These are phyloP conservation scores for Chironomus tepperi DNA, from an alignment of 1,140 invertebrate genomes.

Conservation along the genomic window DNA sequence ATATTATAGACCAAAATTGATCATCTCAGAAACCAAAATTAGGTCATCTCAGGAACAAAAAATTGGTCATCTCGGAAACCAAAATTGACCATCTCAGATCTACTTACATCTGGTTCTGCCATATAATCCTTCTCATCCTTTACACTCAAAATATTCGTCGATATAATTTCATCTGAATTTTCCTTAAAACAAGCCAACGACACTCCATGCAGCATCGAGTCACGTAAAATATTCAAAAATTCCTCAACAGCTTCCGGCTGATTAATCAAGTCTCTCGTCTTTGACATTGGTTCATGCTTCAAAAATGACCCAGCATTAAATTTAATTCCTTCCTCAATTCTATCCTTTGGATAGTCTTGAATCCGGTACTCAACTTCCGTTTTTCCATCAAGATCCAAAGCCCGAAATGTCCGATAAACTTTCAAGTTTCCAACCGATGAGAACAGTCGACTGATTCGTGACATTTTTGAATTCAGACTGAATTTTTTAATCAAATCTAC, in stretches of 20 bases:
- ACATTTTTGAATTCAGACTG: not conserved
- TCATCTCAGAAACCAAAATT: no score
- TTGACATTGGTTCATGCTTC: not conserved
- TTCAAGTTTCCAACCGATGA: not conserved
- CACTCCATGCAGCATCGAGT: not conserved
- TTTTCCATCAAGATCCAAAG: not conserved
- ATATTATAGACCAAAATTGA: no score
- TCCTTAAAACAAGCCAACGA: not conserved
- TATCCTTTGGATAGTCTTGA: not conserved
- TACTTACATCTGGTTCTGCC: not conserved
- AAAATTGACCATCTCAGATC: no score
- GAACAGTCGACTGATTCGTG: not conserved
- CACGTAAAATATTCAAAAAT: not conserved
- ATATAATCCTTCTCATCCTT: not conserved
- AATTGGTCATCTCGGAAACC: no score
- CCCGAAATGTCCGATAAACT: not conserved
- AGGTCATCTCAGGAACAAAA: no score
- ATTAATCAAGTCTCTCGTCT: not conserved
- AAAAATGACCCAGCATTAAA: not conserved
- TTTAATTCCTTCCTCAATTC: not conserved
- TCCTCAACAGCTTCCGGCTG: not conserved
- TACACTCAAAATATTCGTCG: not conserved
- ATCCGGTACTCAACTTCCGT: not conserved
- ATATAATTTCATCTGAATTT: not conserved
- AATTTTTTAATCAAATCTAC: no score